phyloP scores from a whole-genome alignment of 2,113 vertebrate species.

The Hassar affinis region DNA sequence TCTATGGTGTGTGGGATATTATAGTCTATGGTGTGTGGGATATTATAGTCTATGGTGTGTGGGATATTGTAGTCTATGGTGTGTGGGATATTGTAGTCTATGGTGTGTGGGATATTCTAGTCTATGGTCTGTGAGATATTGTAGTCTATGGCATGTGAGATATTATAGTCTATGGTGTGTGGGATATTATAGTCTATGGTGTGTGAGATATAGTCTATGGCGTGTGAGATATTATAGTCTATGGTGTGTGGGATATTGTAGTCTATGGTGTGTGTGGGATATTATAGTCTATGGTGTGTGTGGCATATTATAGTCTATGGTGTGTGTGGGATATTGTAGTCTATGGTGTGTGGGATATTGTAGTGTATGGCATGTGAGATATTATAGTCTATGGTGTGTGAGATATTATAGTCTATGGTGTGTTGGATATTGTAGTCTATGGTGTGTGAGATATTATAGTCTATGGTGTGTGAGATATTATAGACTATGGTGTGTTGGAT shows the following conservation, averaged over 20 bases:
- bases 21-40: neutral
- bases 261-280: neutral
- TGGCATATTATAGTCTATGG: too few species aligned
- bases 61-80: neutral
- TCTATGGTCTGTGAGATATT: neutral
- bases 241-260: conserved; percentile 58
- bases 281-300: too few species aligned
- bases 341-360: too few species aligned
- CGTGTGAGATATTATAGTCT: neutral
- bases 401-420: too few species aligned
- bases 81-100: neutral
- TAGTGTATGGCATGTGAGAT: too few species aligned
- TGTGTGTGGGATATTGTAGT: too few species aligned
- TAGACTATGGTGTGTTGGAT: neutral
- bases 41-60: neutral
- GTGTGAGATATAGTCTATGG: too few species aligned
- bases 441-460: too few species aligned
- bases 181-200: neutral
- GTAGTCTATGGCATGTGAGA: neutral
- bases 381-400: too few species aligned
- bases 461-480: neutral
- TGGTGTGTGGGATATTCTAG: neutral
- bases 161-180: neutral
- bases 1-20: too few species aligned
- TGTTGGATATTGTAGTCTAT: too few species aligned